Base-by-base conservation (phyloP, 2,888 invertebrate genomes). In the Clusia tigrina region DNA sequence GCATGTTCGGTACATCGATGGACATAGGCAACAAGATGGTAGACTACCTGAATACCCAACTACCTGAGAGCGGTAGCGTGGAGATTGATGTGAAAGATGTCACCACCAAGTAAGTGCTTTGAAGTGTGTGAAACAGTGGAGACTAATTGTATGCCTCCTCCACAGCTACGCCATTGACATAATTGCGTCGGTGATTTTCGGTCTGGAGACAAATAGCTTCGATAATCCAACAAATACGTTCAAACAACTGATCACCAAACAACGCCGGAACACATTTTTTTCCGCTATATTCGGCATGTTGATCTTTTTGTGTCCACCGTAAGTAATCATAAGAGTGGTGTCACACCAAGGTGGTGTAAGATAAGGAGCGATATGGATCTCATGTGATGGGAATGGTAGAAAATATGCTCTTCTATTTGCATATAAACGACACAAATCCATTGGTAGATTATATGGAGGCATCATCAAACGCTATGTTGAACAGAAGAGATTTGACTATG, bases 1-100 rank as follows among this genome's bases (percentile, higher is more conserved):
- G 81, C 15, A 89, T 90, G 88, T 89, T 87, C 71, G 84, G 85
- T 1, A 85, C 87, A 1, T 85, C 89, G 6, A 84, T 87, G 55
- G 83, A 86, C 17, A 87, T 88, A 54, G 87, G 87, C 1, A 78
- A 85, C 24, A 84, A 87, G 62, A 86, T 89, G 72, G 73, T 85
- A 0, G 72, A 76, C 1, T 84, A 86, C 53, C 78, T 86, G 6
- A 80, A 85, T 2, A 63, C 38, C 65, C 74, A 46, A 55, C 77
- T 60, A 65, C 83, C 58, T 65, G 67, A 79, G 0, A 80, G 82
- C 2, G 81, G 84, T 1, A 24, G 15, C 23, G 51, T 51, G 63
- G 77, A 82, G 1, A 73, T 88, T 0, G 86, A 89, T 67, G 80
- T 88, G 10, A 81, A 78, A 60, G 71, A 76, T 5, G 53, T 81